phyloP scores from a whole-genome alignment of 2,888 invertebrate genomes.

The Pecten maximus region DNA sequence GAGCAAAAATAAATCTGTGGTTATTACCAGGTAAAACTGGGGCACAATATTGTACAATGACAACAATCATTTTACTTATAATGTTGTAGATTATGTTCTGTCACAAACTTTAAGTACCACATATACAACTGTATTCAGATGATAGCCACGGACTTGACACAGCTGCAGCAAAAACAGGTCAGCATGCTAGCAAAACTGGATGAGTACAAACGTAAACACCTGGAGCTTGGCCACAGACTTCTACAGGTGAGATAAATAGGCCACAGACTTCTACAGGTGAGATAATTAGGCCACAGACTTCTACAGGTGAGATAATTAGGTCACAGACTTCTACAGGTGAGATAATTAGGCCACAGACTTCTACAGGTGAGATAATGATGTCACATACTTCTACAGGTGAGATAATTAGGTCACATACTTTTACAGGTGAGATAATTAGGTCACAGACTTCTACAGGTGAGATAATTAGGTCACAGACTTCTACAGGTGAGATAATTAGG shows the following conservation, averaged over 20 bases:
- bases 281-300: not conserved
- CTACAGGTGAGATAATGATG: not conserved
- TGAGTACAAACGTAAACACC: conserved; percentile 91
- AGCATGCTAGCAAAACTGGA: conserved; percentile 91
- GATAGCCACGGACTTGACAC: conserved; percentile 90
- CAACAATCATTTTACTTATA: too few species aligned
- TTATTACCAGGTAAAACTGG: too few species aligned
- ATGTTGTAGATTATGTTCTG: too few species aligned
- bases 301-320: not conserved
- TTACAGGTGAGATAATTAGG: not conserved
- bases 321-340: not conserved
- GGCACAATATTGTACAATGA: too few species aligned
- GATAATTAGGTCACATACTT: not conserved
- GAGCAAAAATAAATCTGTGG: too few species aligned
- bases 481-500: too few species aligned
- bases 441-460: too few species aligned
- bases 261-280: not conserved
- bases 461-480: too few species aligned
- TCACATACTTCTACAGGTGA: not conserved
- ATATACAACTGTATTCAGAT: conserved; percentile 70
- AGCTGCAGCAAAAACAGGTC: conserved; percentile 91
- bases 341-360: not conserved
- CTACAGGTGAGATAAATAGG: conserved; percentile 87
- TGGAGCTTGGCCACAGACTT: conserved; percentile 92
- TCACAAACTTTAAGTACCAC: not conserved